These are phyloP conservation scores for Meteorus sp. DNA, from an alignment of 1,140 invertebrate genomes.

Conservation along the genomic window DNA sequence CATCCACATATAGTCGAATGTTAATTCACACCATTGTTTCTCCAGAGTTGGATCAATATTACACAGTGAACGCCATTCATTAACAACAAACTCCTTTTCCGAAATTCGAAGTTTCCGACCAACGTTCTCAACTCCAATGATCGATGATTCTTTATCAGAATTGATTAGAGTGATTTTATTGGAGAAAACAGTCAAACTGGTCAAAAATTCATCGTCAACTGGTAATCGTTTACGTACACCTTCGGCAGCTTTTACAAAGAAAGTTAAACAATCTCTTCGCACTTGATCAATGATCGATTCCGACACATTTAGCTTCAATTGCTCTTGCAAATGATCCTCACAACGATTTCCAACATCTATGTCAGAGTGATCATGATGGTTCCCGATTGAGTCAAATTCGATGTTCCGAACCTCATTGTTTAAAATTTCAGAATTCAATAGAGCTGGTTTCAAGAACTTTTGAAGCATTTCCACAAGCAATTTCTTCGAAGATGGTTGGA, in stretches of 20 bases:
- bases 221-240: not conserved
- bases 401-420: no score
- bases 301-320: no score
- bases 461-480: not conserved
- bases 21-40: no score
- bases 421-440: no score
- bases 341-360: no score
- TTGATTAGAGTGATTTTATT: not conserved
- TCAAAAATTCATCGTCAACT: not conserved
- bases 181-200: not conserved
- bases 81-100: not conserved
- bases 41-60: not conserved
- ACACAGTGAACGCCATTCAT: not conserved
- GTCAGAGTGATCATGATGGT: no score
- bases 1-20: no score
- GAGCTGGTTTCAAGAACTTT: not conserved
- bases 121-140: not conserved
- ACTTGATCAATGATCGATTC: no score
- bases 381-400: no score
- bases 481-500: conserved; percentile 5
- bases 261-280: not conserved
- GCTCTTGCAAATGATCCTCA: no score
- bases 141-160: not conserved
- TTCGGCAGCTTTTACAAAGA: not conserved
- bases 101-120: not conserved